These are phyloP conservation scores for silkworm (Bombyx mori) DNA, from an alignment of 1,140 invertebrate species.

Conservation along the genomic window DNA sequence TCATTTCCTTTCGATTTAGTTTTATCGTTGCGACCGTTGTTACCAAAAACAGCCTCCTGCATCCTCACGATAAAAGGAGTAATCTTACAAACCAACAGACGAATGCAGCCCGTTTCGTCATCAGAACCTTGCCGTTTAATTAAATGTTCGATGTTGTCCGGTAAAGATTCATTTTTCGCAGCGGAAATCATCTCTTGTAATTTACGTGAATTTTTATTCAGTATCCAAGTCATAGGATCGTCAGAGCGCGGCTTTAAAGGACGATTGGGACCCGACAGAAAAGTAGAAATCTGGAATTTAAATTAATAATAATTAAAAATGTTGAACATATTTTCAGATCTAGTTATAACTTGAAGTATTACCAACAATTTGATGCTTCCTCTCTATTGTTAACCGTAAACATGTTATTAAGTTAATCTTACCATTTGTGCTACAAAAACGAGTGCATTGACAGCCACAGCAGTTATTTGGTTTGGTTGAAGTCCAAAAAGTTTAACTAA, in stretches of 20 bases:
- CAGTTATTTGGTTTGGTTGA: constrained; percentile 80
- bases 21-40: too few species aligned
- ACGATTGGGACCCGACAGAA: constrained; percentile 44
- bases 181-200: constrained; percentile 72
- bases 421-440: constrained; percentile 89
- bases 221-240: constrained; percentile 42
- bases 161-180: constrained; percentile 74
- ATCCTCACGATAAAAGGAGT: constrained; percentile 82
- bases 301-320: not conserved
- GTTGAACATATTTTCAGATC: too few species aligned
- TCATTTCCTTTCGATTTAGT: too few species aligned
- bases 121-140: constrained; percentile 68
- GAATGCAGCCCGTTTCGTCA: constrained; percentile 78
- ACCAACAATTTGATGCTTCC: not conserved
- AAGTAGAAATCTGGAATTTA: constrained; percentile 66
- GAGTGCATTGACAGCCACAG: constrained; percentile 84
- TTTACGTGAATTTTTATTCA: constrained; percentile 56
- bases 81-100: constrained; percentile 82
- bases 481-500: constrained; percentile 82
- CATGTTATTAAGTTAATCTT: constrained; percentile 23
- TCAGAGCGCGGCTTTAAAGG: constrained; percentile 28
- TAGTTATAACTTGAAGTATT: too few species aligned
- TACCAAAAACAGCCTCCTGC: constrained; percentile 9
- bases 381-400: too few species aligned
- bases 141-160: constrained; percentile 74